Evolutionary conservation across 2,888 invertebrate genomes (phyloP).

Genomic region (Amphimallon solstitiale): DNA sequence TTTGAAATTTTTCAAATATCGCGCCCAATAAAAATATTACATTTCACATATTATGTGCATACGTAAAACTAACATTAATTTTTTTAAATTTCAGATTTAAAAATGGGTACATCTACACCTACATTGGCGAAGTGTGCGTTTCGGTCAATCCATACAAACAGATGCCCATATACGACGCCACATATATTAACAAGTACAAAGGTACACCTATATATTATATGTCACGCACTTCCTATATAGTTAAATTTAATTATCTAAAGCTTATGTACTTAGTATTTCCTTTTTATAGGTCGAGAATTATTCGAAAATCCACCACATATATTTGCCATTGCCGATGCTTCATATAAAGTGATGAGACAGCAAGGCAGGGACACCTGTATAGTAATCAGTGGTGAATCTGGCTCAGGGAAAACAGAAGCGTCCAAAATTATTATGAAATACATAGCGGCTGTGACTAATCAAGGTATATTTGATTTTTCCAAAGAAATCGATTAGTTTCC

Average conservation of each 20-base stretch:
- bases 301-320: conserved; percentile 98
- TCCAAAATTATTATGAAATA: conserved; percentile 99
- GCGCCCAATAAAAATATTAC: too few relatives aligned
- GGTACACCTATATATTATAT: conserved; percentile 62
- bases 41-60: too few relatives aligned
- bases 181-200: conserved; percentile 89
- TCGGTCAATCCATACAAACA: conserved; percentile 97
- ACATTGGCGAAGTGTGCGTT: conserved; percentile 98
- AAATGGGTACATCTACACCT: conserved; percentile 94
- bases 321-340: conserved; percentile 97
- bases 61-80: not conserved
- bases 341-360: conserved; percentile 93
- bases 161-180: conserved; percentile 90
- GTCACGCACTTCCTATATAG: too few relatives aligned
- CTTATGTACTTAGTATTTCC: too few relatives aligned
- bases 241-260: not conserved
- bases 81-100: conserved; percentile 77
- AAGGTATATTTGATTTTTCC: conserved; percentile 56
- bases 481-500: too few relatives aligned
- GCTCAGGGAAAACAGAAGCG: conserved; percentile 98
- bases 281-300: conserved; percentile 82
- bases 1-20: too few relatives aligned
- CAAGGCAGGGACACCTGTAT: conserved; percentile 94
- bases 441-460: conserved; percentile 96
- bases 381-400: conserved; percentile 97